A percentile compares a stretch with the other conserved stretches of the same genome.
phyloP scores from a whole-genome alignment of 2,797 vertebrate genomes.

The Otolemur crassicaudatus region DNA sequence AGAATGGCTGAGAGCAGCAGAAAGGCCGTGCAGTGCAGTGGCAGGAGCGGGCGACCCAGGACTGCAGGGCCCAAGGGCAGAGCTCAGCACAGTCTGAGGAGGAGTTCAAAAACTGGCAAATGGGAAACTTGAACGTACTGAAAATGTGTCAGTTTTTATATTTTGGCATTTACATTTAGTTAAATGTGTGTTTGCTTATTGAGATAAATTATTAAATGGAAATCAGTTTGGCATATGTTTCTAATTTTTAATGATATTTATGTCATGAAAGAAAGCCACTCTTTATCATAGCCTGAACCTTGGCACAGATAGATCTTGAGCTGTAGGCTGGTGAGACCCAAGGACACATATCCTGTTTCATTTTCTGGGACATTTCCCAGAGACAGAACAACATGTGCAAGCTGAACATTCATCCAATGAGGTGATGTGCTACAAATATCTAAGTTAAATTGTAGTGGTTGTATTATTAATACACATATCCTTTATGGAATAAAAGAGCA shows the following conservation, averaged over 20 bases:
- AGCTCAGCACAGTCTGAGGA: neutral
- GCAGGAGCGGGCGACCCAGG: neutral
- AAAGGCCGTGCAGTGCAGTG: neutral
- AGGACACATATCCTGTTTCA: neutral
- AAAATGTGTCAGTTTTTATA: neutral
- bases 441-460: neutral
- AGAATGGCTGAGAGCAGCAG: slow-evolving; percentile 5
- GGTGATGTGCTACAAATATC: neutral
- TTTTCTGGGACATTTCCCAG: slow-evolving; percentile 1
- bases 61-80: neutral
- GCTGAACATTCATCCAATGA: neutral
- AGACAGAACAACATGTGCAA: neutral
- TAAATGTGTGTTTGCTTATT: slow-evolving; percentile 2
- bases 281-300: neutral
- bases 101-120: neutral
- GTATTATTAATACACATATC: neutral
- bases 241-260: slow-evolving; percentile 22
- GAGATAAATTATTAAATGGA: slow-evolving; percentile 18
- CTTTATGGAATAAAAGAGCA: neutral
- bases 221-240: neutral
- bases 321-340: neutral
- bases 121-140: neutral
- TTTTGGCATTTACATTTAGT: slow-evolving; percentile 33
- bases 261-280: neutral
- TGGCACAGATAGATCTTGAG: neutral